A percentile compares a stretch with the other conserved stretches of the same genome.
These are phyloP conservation scores for Manis javanica DNA, from an alignment of 2,797 vertebrate species.

Conservation along the genomic window DNA sequence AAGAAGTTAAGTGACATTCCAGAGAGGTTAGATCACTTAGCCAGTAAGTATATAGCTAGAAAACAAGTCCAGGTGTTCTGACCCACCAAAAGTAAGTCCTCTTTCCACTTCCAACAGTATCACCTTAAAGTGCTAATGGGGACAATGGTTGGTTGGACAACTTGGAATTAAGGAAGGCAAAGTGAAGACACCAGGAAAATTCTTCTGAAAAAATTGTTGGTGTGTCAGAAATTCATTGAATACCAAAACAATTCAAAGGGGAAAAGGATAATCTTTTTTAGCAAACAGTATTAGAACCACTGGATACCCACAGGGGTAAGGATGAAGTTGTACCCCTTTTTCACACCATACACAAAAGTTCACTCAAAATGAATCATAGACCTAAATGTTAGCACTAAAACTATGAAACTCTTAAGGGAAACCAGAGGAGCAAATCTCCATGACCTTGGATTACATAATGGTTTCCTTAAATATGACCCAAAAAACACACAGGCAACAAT, in stretches of 20 bases:
- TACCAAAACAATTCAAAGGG: not conserved
- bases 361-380: not conserved
- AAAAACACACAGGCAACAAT: not conserved
- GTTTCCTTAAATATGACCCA: not conserved
- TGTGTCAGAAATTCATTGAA: not conserved
- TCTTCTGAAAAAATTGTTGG: not conserved
- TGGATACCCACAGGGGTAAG: not conserved
- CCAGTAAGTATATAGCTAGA: not conserved
- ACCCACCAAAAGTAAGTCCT: not conserved
- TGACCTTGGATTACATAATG: not conserved
- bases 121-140: not conserved
- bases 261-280: not conserved
- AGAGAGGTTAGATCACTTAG: not conserved
- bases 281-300: not conserved
- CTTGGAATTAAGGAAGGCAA: not conserved
- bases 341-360: not conserved
- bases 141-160: not conserved
- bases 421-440: not conserved
- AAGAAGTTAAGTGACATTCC: not conserved
- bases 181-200: not conserved
- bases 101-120: not conserved
- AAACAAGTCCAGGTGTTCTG: not conserved
- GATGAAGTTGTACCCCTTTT: not conserved
- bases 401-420: not conserved
- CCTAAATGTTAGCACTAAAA: not conserved